These are phyloP conservation scores for Coremacera marginata DNA, from an alignment of 2,888 invertebrate genomes.

Conservation along the genomic window DNA sequence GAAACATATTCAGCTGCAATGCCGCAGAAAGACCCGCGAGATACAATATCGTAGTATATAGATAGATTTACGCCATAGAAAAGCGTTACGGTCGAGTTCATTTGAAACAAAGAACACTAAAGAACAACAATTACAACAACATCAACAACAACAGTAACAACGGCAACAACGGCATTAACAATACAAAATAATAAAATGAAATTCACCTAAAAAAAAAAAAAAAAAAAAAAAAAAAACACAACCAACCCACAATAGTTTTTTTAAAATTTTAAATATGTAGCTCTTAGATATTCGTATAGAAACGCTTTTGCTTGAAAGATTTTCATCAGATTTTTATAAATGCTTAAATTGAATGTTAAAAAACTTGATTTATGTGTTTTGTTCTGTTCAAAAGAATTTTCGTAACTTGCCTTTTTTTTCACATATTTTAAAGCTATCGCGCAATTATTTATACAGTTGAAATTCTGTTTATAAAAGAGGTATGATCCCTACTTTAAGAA, in stretches of 20 bases:
- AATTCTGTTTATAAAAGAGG: no score
- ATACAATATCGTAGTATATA: conserved; percentile 7
- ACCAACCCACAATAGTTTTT: conserved; percentile 13
- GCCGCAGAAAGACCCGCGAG: conserved; percentile 12
- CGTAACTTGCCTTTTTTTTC: no score
- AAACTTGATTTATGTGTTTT: no score
- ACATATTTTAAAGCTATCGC: no score
- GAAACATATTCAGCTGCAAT: conserved; percentile 39
- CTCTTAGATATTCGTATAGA: background rate
- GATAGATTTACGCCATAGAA: conserved; percentile 67
- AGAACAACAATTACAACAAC: conserved; percentile 55
- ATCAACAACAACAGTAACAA: conserved; percentile 31
- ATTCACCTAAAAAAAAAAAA: background rate
- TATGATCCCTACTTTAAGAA: no score
- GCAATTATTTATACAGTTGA: no score
- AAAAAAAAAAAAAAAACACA: background rate
- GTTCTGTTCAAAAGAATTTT: no score
- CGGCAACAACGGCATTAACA: background rate
- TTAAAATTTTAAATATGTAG: background rate
- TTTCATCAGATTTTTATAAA: background rate
- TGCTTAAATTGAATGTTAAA: no score
- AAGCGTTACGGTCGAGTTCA: conserved; percentile 68
- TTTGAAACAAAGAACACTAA: conserved; percentile 67
- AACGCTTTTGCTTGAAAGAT: conserved; percentile 7
- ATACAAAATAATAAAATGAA: background rate